phyloP scores from a whole-genome alignment of 2,797 vertebrate genomes.

The Apodemus agrarius region DNA sequence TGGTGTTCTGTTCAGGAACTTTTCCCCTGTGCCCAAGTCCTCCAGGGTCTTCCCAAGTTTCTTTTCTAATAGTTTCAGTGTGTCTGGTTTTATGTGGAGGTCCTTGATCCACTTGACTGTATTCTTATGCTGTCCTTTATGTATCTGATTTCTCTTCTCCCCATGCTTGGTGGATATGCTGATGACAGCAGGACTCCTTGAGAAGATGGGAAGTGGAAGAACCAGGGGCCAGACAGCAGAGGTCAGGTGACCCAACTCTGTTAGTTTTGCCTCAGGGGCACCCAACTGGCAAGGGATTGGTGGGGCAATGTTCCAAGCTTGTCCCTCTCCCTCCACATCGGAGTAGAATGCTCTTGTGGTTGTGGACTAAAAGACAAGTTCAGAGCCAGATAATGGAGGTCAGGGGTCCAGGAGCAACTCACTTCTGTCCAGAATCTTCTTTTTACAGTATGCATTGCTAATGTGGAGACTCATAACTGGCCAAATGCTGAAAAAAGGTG shows the following conservation, averaged over 20 bases:
- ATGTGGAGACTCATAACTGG: neutral
- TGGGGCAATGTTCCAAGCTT: neutral
- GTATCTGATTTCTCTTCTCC: neutral
- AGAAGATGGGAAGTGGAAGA: neutral
- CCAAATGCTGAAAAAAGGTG: neutral
- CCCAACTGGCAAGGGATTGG: neutral
- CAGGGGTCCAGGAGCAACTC: neutral
- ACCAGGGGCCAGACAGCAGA: neutral
- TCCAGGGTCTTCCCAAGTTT: no score
- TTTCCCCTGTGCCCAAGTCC: no score
- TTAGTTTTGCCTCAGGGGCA: neutral
- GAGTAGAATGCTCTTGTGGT: neutral
- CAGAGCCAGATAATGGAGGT: neutral
- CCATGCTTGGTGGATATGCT: neutral
- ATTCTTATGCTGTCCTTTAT: neutral
- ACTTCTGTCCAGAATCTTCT: neutral
- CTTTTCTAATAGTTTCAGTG: no score
- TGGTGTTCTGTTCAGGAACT: no score
- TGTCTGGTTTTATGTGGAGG: no score
- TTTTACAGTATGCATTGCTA: neutral
- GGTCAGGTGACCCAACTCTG: neutral
- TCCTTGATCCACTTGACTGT: no score
- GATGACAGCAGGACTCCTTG: neutral
- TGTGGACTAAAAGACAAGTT: neutral
- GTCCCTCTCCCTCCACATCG: neutral